A percentile compares a stretch with the other conserved stretches of the same genome.
Conservation (phyloP, 2,888 invertebrate genomes). For the Anticlea derivata region DNA sequence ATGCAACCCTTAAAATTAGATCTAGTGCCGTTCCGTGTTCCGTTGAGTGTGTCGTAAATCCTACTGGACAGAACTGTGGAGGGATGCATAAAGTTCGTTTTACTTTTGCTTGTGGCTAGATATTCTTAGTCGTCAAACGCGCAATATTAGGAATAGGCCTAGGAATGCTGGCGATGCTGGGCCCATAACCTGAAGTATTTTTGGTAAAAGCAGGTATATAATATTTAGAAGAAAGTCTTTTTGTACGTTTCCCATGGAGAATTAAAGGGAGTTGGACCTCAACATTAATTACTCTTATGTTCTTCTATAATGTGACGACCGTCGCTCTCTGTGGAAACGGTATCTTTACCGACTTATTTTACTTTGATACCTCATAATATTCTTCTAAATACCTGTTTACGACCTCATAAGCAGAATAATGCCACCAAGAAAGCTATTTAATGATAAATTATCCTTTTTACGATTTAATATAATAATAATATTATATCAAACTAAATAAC, state of each 20-base stretch:
- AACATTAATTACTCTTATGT: too few relatives aligned
- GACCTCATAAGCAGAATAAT: conserved; percentile 20
- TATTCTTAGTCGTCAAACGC: too few relatives aligned
- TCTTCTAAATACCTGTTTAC: conserved; percentile 20
- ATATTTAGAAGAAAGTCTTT: too few relatives aligned
- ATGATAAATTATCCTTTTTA: conserved; percentile 12
- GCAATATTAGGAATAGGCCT: too few relatives aligned
- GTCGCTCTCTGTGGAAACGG: neutral
- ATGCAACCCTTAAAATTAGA: conserved; percentile 20
- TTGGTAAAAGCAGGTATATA: too few relatives aligned
- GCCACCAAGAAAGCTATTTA: conserved; percentile 8
- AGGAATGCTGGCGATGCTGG: too few relatives aligned
- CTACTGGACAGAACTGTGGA: neutral
- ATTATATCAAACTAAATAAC: conserved; percentile 9
- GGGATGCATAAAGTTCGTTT: conserved; percentile 7
- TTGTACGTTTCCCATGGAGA: too few relatives aligned
- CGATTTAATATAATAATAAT: conserved; percentile 10
- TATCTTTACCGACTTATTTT: conserved; percentile 2
- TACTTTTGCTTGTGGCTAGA: neutral
- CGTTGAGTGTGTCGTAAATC: conserved; percentile 22
- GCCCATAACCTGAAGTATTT: too few relatives aligned
- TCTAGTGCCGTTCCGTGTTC: conserved; percentile 31
- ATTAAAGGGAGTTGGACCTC: too few relatives aligned
- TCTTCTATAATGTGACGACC: too few relatives aligned
- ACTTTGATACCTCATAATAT: conserved; percentile 4